A percentile compares a stretch with the other conserved stretches of the same genome.
These are phyloP conservation scores for Crocallis elinguaria DNA, from an alignment of 2,888 invertebrate genomes.

Conservation along the genomic window DNA sequence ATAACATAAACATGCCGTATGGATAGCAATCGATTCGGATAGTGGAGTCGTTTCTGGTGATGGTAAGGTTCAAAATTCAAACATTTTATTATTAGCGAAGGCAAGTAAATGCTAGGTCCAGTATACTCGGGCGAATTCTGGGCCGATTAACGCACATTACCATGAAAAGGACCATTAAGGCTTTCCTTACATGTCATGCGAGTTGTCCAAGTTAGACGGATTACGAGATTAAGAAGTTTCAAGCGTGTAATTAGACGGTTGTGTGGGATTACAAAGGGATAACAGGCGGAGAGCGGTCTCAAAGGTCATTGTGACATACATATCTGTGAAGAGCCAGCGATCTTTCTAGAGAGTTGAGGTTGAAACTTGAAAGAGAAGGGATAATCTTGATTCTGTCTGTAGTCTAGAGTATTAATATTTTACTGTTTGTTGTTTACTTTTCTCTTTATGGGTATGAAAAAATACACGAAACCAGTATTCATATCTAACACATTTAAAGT, in stretches of 20 bases:
- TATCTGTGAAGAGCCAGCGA: conserved; percentile 13
- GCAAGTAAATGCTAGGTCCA: neutral
- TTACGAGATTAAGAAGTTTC: conserved; percentile 47
- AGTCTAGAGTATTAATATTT: neutral
- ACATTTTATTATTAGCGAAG: neutral
- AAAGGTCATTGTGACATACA: conserved; percentile 20
- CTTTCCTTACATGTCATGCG: conserved; percentile 49
- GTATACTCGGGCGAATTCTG: neutral
- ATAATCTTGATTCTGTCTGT: neutral
- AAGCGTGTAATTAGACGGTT: conserved; percentile 49
- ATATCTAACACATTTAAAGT: too few species aligned
- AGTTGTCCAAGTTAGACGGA: conserved; percentile 51
- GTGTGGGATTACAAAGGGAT: conserved; percentile 32
- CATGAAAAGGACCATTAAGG: conserved; percentile 61
- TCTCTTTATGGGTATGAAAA: too few species aligned
- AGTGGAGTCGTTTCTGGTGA: too few species aligned
- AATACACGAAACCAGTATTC: too few species aligned
- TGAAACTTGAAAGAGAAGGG: conserved; percentile 14
- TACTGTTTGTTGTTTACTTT: neutral
- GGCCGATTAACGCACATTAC: neutral
- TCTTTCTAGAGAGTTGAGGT: conserved; percentile 3
- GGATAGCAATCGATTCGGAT: too few species aligned
- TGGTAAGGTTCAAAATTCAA: too few species aligned
- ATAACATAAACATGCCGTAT: too few species aligned
- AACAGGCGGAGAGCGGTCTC: conserved; percentile 36